phyloP scores from a whole-genome alignment of 1,140 invertebrate species.

The Drosophila sulfurigaster region DNA sequence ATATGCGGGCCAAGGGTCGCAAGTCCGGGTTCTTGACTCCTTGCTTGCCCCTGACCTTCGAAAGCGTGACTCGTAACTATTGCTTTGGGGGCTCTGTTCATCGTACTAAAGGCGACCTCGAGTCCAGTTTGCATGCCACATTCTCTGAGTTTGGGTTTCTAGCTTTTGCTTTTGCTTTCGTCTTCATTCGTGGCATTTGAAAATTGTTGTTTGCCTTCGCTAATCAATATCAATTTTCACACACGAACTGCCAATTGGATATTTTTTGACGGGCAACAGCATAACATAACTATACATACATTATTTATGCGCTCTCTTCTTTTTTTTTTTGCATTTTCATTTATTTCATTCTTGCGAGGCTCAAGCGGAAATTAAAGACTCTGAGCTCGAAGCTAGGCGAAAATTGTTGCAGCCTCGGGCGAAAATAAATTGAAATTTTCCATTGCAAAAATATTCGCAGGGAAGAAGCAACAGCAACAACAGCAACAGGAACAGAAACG shows the following conservation, averaged over 20 bases:
- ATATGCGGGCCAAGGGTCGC: slow-evolving; percentile 27
- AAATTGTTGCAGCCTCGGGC: slow-evolving; percentile 66
- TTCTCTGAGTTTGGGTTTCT: no score
- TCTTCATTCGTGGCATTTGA: neutral
- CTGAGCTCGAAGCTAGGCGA: slow-evolving; percentile 47
- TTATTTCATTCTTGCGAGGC: slow-evolving; percentile 25
- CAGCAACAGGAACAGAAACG: slow-evolving; percentile 5
- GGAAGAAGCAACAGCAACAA: neutral
- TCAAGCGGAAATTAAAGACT: slow-evolving; percentile 75
- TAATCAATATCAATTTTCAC: slow-evolving; percentile 66
- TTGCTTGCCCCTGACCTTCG: neutral
- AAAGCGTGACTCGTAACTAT: slow-evolving; percentile 17
- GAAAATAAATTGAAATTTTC: slow-evolving; percentile 80
- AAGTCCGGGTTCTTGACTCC: neutral
- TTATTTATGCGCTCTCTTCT: slow-evolving; percentile 42
- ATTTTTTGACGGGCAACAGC: slow-evolving; percentile 57
- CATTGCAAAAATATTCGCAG: slow-evolving; percentile 55
- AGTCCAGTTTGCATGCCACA: slow-evolving; percentile 2
- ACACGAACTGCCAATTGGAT: slow-evolving; percentile 65
- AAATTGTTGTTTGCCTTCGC: slow-evolving; percentile 7
- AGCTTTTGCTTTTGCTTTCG: slow-evolving; percentile 19
- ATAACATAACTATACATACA: slow-evolving; percentile 55
- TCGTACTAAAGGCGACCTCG: neutral
- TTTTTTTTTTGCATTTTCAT: slow-evolving; percentile 39
- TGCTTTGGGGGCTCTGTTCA: neutral